Evolutionary conservation across 2,113 vertebrate genomes (phyloP).

Genomic region (Calidris pugnax): DNA sequence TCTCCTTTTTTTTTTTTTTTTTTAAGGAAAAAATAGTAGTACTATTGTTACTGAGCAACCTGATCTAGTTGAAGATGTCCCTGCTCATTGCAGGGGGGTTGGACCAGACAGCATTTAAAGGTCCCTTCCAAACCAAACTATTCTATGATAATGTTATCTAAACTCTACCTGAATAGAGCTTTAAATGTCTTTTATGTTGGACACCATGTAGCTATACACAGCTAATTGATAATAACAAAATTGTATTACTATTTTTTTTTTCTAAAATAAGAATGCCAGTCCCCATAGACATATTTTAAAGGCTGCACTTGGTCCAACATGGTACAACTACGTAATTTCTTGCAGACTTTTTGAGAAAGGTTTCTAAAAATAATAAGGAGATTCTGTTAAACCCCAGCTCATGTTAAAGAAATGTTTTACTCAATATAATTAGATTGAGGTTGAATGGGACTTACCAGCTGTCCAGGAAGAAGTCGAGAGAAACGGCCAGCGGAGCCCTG

Average conservation of each 20-base stretch:
- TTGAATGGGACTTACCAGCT: neutral
- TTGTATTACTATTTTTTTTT: neutral
- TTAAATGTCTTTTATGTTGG: neutral
- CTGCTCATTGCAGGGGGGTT: neutral
- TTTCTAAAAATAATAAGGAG: too few species aligned
- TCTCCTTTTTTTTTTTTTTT: neutral
- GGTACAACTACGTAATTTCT: neutral
- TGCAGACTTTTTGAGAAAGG: neutral
- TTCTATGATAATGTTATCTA: neutral
- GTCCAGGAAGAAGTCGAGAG: neutral
- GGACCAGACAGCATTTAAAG: neutral
- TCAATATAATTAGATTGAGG: neutral
- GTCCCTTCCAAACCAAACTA: neutral
- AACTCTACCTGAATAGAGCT: neutral
- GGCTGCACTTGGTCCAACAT: neutral
- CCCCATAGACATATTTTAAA: neutral
- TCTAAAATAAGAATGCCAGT: neutral
- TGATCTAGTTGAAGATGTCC: neutral
- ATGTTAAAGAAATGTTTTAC: fast-evolving
- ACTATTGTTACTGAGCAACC: neutral
- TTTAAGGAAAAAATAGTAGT: neutral
- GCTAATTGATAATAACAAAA: neutral
- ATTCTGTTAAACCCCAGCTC: neutral
- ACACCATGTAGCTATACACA: too few species aligned
- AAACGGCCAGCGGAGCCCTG: neutral